Evolutionary conservation across 1,140 invertebrate genomes (phyloP), one percentile per base, ranked within the genome.

Genomic region (Drosophila elegans): DNA sequence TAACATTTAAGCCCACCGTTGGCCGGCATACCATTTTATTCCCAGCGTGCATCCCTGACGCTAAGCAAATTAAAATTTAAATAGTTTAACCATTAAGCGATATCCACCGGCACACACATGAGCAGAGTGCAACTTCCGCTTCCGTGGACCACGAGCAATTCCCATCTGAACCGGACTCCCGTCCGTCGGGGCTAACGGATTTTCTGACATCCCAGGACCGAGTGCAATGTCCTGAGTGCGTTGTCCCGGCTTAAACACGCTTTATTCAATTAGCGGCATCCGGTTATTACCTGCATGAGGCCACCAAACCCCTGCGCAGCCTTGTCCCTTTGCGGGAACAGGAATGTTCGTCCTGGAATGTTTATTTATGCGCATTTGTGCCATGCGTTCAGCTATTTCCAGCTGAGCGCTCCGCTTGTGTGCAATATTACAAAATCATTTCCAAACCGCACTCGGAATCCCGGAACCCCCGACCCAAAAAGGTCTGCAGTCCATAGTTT

Each of bases 241-340:
- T 52, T 77, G 60, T 89, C 73, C 67, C 60, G 71, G 69, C 80
- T 88, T 71, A 57, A 78, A 78, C 56, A 77, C 84, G 85, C 77
- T 89, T 86, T 89, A 89, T 89, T 89, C 84, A 89, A 89, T 89
- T 89, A 89, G 84, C 76, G 75, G 80, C 80, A 89, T 89, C 85
- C 80, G 84, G 82, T 89, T 89, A 89, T 89, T 89, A 89, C 84
- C 84, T 89, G 84, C 76, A 78, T 74, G 59, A 25, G 44, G 48
- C 53, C 48, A 16, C 29, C 48, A n/a, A 34, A n/a, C 9, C 16
- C 13, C 29, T 29, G 46, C 16, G 45, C 25, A 49, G 5, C 63
- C 29, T 66, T 68, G 36, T 68, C 46, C 38, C 61, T 68, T 85
- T 78, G 73, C 63, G 67, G 72, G 59, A 79, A 74, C 61, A 45